Base-by-base conservation (phyloP, 2,888 invertebrate species). In the Yponomeuta sedellus region DNA sequence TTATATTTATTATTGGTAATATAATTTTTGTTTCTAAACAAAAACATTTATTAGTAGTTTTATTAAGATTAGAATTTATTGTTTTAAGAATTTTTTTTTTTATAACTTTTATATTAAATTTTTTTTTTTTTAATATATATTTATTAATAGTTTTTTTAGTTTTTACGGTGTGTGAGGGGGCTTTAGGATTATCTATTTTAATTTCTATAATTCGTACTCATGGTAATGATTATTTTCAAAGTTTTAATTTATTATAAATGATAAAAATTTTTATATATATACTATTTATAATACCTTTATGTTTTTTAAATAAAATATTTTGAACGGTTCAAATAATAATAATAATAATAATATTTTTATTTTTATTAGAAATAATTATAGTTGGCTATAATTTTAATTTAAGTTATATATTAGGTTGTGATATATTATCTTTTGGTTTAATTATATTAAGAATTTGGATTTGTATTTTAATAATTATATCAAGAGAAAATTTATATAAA, bases 121-220 rank as follows among this genome's bases (percentile, higher is more conserved):
- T 76, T 75, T 79, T 88, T 81, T 75, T 80, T 72, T 86, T 81
- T 87, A 86, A 92, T 79, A 78, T 82, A 76, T 93, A 88, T 92
- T 90, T 93, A 87, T 86, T 86, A 74, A 90, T 94, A 80, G 79
- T 93, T 78, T 94, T 92, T 92, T 91, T 94, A 80, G 88, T 91
- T 67, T 92, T 94, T 88, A 87, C 90, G 68, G 94, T 94, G 65
- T 94, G 94, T 93, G 94, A 94, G 34, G 93, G 93, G 0, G 92
- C 92, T 71, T 92, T 94, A 83, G 94, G 93, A 0, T 74, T 94
- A 75, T 92, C 93, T 10, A 88, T 94, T 91, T 90, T 94, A 83
- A 89, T 94, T 73, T 86, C 89, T 61, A 85, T 94, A 85, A 90
- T 93, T 90, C 93, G 93, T 12, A 88, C 88, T 69, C 89, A 93